A percentile compares a stretch with the other conserved stretches of the same genome.
Evolutionary conservation across 2,797 vertebrate species (phyloP).

Genomic region (Lithobates pipiens): DNA sequence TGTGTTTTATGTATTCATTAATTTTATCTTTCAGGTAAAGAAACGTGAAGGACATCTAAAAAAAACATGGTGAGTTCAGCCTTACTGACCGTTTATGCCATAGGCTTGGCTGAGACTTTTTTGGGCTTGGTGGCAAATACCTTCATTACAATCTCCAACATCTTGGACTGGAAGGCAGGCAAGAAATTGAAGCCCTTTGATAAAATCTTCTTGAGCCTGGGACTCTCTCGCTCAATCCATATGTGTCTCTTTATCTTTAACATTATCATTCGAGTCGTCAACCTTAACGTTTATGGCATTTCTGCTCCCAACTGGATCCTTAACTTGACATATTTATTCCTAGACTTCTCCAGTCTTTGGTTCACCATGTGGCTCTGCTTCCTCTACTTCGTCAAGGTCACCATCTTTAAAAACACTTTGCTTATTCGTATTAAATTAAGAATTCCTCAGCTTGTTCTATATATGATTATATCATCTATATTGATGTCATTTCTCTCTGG

Average conservation of each 20-base stretch:
- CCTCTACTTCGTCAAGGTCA: slow-evolving; percentile 33
- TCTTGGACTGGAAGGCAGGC: background rate
- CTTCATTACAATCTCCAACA: slow-evolving; percentile 10
- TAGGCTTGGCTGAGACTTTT: background rate
- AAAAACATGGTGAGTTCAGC: background rate
- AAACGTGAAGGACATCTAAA: background rate
- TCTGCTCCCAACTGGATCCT: background rate
- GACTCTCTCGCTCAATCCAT: slow-evolving; percentile 2
- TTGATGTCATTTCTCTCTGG: background rate
- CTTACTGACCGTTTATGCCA: background rate
- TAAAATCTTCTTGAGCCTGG: background rate
- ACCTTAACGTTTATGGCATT: background rate
- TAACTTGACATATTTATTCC: background rate
- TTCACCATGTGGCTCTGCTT: slow-evolving; percentile 29
- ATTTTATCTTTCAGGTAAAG: background rate
- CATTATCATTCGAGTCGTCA: background rate
- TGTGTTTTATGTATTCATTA: background rate
- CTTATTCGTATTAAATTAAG: slow-evolving; percentile 30
- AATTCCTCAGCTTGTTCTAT: background rate
- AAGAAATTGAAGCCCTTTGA: slow-evolving; percentile 32
- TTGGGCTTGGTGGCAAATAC: slow-evolving; percentile 23
- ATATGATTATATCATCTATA: background rate
- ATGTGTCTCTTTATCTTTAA: background rate
- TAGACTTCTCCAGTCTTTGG: slow-evolving; percentile 37
- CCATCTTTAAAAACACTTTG: slow-evolving; percentile 11